Evolutionary conservation across 2,113 vertebrate genomes (phyloP), one percentile per base, ranked within the genome.

Genomic region (Brachypteracias leptosomus): DNA sequence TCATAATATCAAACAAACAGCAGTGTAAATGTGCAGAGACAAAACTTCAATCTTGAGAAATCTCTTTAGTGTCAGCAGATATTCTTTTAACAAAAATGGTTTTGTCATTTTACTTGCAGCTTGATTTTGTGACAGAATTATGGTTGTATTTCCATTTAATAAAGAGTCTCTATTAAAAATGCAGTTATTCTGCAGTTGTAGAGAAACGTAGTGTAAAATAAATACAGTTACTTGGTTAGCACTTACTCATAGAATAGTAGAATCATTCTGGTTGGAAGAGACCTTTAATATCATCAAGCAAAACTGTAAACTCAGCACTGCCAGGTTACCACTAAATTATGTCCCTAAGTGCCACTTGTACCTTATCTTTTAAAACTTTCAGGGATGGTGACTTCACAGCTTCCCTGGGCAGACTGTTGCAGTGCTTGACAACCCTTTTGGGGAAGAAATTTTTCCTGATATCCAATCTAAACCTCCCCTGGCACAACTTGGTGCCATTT

Each of bases 1-100:
- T 98, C 54, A 29, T 96, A 63, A 91, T 63, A 92, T 96, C 81
- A 97, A 90, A 97, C 72, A 95, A 95, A 82, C 47, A 85, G n/a
- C 33, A 85, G 49, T 84, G n/a, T 89, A 75, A 80, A 88, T 61
- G 38, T 79, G 61, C 71, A 75, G 40, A 75, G 76, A 72, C 18
- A 92, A 93, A 94, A 35, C 89, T 95, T 97, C 78, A 78, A 66
- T 93, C 62, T 84, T 92, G 59, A 86, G 89, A 91, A 90, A 79
- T 94, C 62, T 67, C 35, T 70, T 90, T 58, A 15, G 7, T 94
- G 42, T 95, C 81, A 94, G 66, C 38, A 96, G 66, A 89, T 94
- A 86, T 13, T 90, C 15, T 82, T 83, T 75, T 89, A 88, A 54
- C 25, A 78, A 88, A 93, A 95, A 86, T 22, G 9, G 57, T 92